A percentile compares a stretch with the other conserved stretches of the same genome.
These are phyloP conservation scores for Mimachlamys varia DNA, from an alignment of 2,888 invertebrate genomes.

Conservation along the genomic window DNA sequence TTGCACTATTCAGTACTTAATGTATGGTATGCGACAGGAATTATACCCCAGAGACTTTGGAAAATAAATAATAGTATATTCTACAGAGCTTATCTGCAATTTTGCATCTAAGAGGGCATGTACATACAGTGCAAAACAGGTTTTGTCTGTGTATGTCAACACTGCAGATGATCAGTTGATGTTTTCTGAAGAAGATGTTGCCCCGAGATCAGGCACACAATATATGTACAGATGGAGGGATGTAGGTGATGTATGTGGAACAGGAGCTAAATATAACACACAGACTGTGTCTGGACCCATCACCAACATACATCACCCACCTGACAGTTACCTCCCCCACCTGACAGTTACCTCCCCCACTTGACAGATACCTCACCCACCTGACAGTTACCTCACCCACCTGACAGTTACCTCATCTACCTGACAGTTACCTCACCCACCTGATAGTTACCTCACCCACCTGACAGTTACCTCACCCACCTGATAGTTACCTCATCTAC, in stretches of 20 bases:
- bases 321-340: background rate
- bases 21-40: constrained; percentile 13
- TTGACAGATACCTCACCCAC: background rate
- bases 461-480: background rate
- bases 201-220: background rate
- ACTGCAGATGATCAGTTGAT: background rate
- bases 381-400: background rate
- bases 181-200: background rate
- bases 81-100: background rate
- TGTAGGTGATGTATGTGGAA: background rate
- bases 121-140: background rate
- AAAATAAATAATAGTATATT: background rate
- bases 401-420: too few species aligned
- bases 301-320: background rate
- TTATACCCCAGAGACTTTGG: background rate
- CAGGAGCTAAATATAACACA: background rate
- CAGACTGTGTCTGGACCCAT: background rate
- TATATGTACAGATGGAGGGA: background rate
- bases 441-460: background rate
- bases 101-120: background rate
- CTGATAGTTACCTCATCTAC: too few species aligned
- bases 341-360: too few species aligned
- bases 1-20: background rate
- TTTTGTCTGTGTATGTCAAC: constrained; percentile 23
- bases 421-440: background rate